Conservation (phyloP, 2,113 vertebrate genomes). For the Lamprologus ornatipinnis region DNA sequence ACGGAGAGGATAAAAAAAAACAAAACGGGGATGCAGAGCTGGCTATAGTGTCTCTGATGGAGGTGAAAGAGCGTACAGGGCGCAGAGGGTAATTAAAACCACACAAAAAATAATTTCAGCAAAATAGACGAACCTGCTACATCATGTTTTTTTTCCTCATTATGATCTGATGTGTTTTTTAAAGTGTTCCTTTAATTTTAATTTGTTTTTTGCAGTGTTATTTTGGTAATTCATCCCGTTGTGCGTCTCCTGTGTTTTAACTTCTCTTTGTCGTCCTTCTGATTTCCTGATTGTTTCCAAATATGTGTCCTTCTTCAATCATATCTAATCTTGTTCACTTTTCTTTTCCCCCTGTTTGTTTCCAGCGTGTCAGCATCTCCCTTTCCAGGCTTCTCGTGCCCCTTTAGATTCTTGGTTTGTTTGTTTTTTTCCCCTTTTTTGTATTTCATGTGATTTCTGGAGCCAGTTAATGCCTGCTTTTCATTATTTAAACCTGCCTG, state of each 20-base stretch:
- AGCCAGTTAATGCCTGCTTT: not conserved
- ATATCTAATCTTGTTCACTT: not conserved
- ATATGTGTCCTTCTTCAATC: not conserved
- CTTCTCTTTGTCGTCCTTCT: not conserved
- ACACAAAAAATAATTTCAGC: not conserved
- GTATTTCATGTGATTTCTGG: accelerated
- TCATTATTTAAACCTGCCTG: not conserved
- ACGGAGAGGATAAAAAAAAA: not conserved
- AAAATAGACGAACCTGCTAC: not conserved
- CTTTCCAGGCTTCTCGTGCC: accelerated
- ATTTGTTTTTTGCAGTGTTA: not conserved
- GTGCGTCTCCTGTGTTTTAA: not conserved
- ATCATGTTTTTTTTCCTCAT: not conserved
- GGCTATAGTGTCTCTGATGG: not conserved
- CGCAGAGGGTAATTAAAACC: not conserved
- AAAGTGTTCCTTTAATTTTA: not conserved
- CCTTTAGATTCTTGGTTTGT: not conserved
- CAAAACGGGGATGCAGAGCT: accelerated
- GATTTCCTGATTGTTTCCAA: not conserved
- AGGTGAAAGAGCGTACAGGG: not conserved
- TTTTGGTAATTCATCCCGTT: not conserved
- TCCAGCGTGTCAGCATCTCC: not conserved
- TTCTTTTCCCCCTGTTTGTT: not conserved
- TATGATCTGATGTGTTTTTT: not conserved
- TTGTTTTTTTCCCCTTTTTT: not conserved